phyloP scores from a whole-genome alignment of 2,888 invertebrate genomes.

The Pristionchus japonicus region DNA sequence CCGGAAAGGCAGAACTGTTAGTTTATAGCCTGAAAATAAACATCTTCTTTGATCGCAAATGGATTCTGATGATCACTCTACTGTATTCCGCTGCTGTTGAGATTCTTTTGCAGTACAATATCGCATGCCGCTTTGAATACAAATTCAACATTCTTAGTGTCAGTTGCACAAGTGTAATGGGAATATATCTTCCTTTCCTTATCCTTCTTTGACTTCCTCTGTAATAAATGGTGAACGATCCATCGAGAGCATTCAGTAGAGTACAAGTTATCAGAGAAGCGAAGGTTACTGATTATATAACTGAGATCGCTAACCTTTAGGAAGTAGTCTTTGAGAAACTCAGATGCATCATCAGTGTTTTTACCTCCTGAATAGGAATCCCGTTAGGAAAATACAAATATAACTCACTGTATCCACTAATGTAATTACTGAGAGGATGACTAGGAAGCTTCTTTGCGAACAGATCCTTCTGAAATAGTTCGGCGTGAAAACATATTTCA shows the following conservation, averaged over 20 bases:
- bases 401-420: slow-evolving; percentile 48
- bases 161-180: slow-evolving; percentile 52
- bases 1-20: too few species aligned
- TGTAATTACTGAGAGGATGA: slow-evolving; percentile 46
- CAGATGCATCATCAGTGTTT: not conserved
- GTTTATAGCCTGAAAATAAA: not conserved
- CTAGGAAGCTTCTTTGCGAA: slow-evolving; percentile 50
- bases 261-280: too few species aligned
- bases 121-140: slow-evolving; percentile 53
- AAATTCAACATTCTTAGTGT: slow-evolving; percentile 52
- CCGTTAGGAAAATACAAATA: not conserved
- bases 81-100: slow-evolving; percentile 37
- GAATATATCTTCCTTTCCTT: slow-evolving; percentile 49
- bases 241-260: too few species aligned
- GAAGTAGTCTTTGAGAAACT: slow-evolving; percentile 40
- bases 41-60: not conserved
- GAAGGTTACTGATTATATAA: not conserved
- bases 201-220: slow-evolving; percentile 30
- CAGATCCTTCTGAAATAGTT: slow-evolving; percentile 48
- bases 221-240: too few species aligned
- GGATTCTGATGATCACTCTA: not conserved
- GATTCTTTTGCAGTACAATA: slow-evolving; percentile 53
- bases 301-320: not conserved
- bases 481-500: too few species aligned
- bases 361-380: not conserved